phyloP scores from a whole-genome alignment of 1,140 invertebrate species.

The Ylistrum balloti region DNA sequence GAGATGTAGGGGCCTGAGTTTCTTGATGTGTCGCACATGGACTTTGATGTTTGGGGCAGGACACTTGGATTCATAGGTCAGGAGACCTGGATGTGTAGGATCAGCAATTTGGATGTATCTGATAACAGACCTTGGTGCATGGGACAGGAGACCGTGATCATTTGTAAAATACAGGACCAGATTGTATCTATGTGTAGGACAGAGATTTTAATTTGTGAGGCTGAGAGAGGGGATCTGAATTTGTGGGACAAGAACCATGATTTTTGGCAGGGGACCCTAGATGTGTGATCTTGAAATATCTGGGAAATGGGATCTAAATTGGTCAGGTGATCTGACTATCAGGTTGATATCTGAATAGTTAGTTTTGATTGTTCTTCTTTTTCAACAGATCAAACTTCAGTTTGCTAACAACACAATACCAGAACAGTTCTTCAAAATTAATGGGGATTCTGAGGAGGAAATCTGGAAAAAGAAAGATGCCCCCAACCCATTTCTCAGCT shows the following conservation, averaged over 20 bases:
- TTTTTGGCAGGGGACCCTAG: too few relatives aligned
- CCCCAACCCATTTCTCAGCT: constrained; percentile 39
- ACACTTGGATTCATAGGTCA: too few relatives aligned
- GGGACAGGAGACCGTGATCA: not conserved
- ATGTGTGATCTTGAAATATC: not conserved
- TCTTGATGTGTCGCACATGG: too few relatives aligned
- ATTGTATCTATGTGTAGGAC: too few relatives aligned
- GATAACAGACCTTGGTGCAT: not conserved
- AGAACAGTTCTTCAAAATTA: constrained; percentile 46
- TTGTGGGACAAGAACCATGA: not conserved
- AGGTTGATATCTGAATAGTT: too few relatives aligned
- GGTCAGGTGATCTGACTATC: too few relatives aligned
- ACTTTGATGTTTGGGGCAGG: too few relatives aligned
- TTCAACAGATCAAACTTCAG: constrained; percentile 34
- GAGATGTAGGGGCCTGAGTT: too few relatives aligned
- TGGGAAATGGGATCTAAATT: not conserved
- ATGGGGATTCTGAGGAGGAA: constrained; percentile 42
- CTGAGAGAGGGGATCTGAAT: not conserved
- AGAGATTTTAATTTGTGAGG: too few relatives aligned
- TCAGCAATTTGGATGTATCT: not conserved
- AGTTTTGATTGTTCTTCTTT: too few relatives aligned
- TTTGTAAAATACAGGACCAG: too few relatives aligned
- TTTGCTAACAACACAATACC: constrained; percentile 11
- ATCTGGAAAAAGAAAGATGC: constrained; percentile 42
- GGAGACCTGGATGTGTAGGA: not conserved